Evolutionary conservation across 2,888 invertebrate species (phyloP), one percentile per base, ranked within the genome.

Genomic region (Microplitis deprimator): DNA sequence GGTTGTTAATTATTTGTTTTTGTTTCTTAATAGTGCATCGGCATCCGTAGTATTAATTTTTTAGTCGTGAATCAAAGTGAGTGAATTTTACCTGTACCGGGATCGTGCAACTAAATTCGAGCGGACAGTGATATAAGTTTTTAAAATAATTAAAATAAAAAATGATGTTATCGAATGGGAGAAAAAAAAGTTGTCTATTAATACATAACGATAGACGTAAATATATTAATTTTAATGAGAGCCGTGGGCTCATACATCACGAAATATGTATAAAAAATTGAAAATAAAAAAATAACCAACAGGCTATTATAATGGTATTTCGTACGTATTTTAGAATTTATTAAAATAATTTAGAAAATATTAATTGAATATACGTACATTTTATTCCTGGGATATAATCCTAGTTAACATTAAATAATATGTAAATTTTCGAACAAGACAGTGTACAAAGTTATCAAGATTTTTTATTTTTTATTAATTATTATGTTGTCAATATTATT

Each of bases 391-490:
- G 68, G n/a, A 40, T 77, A 76, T 72, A 79, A 79, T 81, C 79
- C 80, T 79, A 79, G 78, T 80, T 70, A 81, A 77, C 73, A 80
- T 81, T 79, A 82, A 50, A 8, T 50, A 68, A 77, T 77, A 79
- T 79, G 79, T 81, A 83, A 81, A 80, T 81, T 82, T 81, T 83
- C 82, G 80, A 79, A 81, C 78, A 81, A 80, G 80, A 83, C 82
- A 82, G 80, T 84, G 84, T 84, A 84, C 83, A 84, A 85, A 82
- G 82, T 82, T 81, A 80, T 82, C 81, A 81, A 81, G 75, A 76
- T 83, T 81, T 78, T 81, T 81, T 84, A 81, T 75, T 77, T 78
- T 77, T 75, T 68, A 72, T 75, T 60, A 64, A 41, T 39, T 39
- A 75, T 76, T 77, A 78, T 76, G 69, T 78, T 75, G 75, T 77